A percentile compares a stretch with the other conserved stretches of the same genome.
These are phyloP conservation scores for Heloderma charlesbogerti DNA, from an alignment of 2,113 vertebrate genomes.

Conservation along the genomic window DNA sequence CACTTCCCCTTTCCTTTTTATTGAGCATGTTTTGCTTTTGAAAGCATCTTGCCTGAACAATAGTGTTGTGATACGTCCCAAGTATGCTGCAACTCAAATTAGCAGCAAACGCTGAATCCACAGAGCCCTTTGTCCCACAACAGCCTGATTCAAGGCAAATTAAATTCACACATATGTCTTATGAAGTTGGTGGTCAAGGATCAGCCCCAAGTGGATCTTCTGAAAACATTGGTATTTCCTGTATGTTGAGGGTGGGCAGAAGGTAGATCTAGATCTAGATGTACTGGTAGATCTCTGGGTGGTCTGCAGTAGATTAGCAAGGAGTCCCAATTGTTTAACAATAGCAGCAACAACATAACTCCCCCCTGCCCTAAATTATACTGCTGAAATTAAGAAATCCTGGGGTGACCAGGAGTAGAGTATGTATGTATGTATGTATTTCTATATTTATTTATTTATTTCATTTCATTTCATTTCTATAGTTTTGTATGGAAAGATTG, in stretches of 20 bases:
- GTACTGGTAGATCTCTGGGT: not conserved
- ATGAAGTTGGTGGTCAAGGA: not conserved
- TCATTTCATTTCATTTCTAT: no score
- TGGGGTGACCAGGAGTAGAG: not conserved
- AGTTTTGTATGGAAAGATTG: not conserved
- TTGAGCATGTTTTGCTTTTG: accelerated
- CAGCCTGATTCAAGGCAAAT: not conserved
- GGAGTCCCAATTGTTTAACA: not conserved
- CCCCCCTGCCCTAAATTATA: not conserved
- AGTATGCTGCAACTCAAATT: accelerated
- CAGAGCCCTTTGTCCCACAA: not conserved
- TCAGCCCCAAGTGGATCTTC: constrained; percentile 2
- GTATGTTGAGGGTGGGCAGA: not conserved
- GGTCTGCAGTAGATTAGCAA: not conserved
- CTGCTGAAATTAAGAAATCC: not conserved
- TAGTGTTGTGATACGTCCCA: accelerated
- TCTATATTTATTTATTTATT: no score
- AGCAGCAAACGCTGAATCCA: not conserved
- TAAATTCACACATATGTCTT: not conserved
- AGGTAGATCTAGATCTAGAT: not conserved
- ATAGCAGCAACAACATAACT: not conserved
- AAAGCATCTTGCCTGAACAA: accelerated
- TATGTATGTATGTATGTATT: no score
- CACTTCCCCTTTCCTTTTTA: not conserved
- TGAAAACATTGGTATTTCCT: constrained; percentile 19